These are phyloP conservation scores for Brachynemurus nebulosus DNA, from an alignment of 2,888 invertebrate species.

Conservation along the genomic window DNA sequence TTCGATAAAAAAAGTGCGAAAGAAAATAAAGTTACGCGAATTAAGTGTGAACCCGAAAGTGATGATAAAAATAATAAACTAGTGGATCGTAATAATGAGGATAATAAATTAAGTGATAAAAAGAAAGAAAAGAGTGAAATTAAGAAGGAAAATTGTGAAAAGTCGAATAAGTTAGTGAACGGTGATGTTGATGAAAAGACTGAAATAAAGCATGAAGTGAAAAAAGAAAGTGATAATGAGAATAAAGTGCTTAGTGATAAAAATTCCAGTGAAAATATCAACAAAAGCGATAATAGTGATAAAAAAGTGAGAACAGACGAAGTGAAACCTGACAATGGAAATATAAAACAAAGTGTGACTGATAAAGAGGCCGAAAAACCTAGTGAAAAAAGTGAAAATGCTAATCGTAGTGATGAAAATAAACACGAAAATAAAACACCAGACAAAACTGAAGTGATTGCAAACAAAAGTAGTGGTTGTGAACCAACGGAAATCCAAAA, in stretches of 20 bases:
- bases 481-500: too few species aligned
- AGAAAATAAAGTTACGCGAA: conserved; percentile 1
- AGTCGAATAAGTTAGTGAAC: neutral
- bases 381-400: too few species aligned
- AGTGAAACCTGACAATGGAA: neutral
- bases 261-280: neutral
- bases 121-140: conserved; percentile 12
- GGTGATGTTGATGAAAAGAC: neutral
- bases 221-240: neutral
- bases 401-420: too few species aligned
- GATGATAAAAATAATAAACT: conserved; percentile 4
- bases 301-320: neutral
- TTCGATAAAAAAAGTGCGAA: conserved; percentile 2
- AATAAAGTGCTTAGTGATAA: neutral
- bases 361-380: too few species aligned
- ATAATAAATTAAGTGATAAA: conserved; percentile 6
- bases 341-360: neutral
- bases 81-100: conserved; percentile 12
- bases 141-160: neutral
- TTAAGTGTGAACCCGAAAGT: neutral
- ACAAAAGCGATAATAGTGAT: neutral
- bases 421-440: too few species aligned
- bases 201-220: neutral
- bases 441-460: too few species aligned
- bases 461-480: too few species aligned